These are phyloP conservation scores for Anthophora plumipes DNA, from an alignment of 2,888 invertebrate species.

Conservation along the genomic window DNA sequence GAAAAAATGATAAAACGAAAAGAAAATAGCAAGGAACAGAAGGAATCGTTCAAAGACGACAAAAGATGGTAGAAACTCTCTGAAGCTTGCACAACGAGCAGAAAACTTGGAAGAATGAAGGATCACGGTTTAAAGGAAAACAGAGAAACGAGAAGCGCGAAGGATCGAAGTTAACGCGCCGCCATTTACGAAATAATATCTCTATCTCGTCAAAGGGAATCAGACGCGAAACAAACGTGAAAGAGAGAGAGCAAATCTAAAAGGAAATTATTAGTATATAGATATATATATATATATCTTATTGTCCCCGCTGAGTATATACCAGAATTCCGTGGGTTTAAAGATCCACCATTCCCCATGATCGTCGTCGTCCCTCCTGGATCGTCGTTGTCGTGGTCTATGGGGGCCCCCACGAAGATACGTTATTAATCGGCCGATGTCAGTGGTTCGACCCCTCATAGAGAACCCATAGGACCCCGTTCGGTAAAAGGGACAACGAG, in stretches of 20 bases:
- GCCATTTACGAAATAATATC: slow-evolving; percentile 53
- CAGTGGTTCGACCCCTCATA: slow-evolving; percentile 82
- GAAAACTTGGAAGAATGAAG: too few species aligned
- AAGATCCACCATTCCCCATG: slow-evolving; percentile 22
- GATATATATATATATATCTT: slow-evolving; percentile 65
- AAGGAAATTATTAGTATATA: slow-evolving; percentile 55
- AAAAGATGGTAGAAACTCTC: neutral
- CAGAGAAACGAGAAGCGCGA: too few species aligned
- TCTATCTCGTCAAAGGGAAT: slow-evolving; percentile 36
- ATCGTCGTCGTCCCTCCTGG: neutral
- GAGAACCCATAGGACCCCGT: slow-evolving; percentile 76
- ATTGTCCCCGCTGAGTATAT: slow-evolving; percentile 71
- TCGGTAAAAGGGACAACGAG: slow-evolving; percentile 67
- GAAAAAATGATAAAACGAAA: neutral
- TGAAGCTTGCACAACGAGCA: too few species aligned
- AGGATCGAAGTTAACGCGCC: too few species aligned
- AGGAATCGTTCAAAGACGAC: too few species aligned
- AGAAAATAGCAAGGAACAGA: too few species aligned
- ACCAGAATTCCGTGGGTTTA: slow-evolving; percentile 60
- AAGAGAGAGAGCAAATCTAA: neutral
- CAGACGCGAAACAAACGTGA: neutral
- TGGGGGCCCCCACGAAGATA: slow-evolving; percentile 74
- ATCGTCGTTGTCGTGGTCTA: slow-evolving; percentile 66
- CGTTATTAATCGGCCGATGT: slow-evolving; percentile 82
- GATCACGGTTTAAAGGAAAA: too few species aligned